Conservation (phyloP, 2,797 vertebrate genomes). For the Anguilla obscura region DNA sequence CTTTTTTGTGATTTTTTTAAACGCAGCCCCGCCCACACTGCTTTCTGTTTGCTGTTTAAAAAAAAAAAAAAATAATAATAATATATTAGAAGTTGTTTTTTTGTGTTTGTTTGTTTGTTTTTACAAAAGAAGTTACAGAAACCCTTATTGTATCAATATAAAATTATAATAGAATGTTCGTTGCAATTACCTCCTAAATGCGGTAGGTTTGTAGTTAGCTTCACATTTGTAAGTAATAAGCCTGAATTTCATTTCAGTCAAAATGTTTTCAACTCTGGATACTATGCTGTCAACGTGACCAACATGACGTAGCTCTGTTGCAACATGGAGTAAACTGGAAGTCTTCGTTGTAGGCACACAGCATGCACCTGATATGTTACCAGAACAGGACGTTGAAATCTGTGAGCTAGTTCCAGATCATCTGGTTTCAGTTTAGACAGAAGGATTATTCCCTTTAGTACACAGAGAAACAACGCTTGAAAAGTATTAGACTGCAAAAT, state of each 20-base stretch:
- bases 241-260: not conserved
- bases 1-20: not conserved
- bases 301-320: not conserved
- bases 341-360: not conserved
- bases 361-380: constrained; percentile 5
- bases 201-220: not conserved
- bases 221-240: not conserved
- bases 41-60: not conserved
- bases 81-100: too few relatives aligned
- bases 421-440: constrained; percentile 26
- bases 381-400: not conserved
- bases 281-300: not conserved
- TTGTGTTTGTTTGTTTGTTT: too few relatives aligned
- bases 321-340: not conserved
- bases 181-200: not conserved
- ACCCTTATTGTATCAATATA: not conserved
- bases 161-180: not conserved
- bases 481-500: not conserved
- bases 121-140: not conserved
- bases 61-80: not conserved
- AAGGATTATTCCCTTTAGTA: not conserved
- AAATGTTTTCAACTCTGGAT: not conserved
- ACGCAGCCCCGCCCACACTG: not conserved
- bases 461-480: not conserved
- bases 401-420: not conserved